Conservation (phyloP, 2,888 invertebrate genomes). For the Shargacucullia verbasci region DNA sequence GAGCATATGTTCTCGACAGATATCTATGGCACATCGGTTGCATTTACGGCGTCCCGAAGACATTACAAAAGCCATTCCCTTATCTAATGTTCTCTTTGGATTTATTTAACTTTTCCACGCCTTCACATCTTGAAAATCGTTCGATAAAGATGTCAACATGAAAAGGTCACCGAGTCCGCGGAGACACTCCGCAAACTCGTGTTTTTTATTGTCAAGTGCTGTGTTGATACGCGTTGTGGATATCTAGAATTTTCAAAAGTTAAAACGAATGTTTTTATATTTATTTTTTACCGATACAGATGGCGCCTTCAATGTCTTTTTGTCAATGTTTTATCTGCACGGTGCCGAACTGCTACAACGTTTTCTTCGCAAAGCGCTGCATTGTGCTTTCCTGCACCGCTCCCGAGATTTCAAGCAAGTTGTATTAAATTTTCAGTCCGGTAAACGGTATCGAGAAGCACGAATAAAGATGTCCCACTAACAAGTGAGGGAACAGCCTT, state of each 20-base stretch:
- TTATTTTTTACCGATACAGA: too few species aligned
- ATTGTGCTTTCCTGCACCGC: too few species aligned
- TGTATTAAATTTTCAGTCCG: too few species aligned
- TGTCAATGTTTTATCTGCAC: too few species aligned
- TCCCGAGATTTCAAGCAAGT: too few species aligned
- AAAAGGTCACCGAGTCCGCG: conserved; percentile 77
- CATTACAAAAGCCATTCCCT: conserved; percentile 88
- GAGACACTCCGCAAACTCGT: conserved; percentile 65
- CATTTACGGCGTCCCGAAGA: conserved; percentile 88
- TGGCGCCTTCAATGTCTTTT: too few species aligned
- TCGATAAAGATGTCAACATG: conserved; percentile 86
- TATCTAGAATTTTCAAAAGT: not conserved
- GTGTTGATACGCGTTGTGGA: conserved; percentile 30
- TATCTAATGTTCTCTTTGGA: conserved; percentile 87
- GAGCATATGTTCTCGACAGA: conserved; percentile 76
- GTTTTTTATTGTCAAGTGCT: conserved; percentile 62
- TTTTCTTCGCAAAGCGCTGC: too few species aligned
- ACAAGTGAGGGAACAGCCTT: too few species aligned
- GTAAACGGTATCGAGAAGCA: too few species aligned
- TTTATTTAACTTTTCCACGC: conserved; percentile 88
- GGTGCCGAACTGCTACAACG: too few species aligned
- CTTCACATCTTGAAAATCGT: conserved; percentile 84
- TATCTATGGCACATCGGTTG: conserved; percentile 85
- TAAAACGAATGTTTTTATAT: not conserved
- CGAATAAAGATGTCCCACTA: too few species aligned